Base-by-base conservation (phyloP, 2,888 invertebrate species). In the Lasioglossum malachurum region DNA sequence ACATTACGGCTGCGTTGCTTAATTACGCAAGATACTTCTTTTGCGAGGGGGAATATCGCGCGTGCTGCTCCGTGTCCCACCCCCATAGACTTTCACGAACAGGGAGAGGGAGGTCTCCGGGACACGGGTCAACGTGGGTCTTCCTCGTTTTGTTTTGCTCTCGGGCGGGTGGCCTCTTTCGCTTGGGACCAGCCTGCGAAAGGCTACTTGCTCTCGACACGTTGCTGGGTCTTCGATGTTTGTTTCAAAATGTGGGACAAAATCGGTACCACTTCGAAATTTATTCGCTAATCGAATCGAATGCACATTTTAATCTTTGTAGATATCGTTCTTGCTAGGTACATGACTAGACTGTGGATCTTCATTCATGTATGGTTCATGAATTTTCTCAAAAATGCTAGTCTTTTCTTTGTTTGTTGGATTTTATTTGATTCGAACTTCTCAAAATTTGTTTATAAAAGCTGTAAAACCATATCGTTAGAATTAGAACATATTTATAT, bases 11-110 rank as follows among this genome's bases (percentile, higher is more conserved):
- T 88, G 91, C 93, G 93, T 94, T 93, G 93, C 92, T 94, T 94
- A 93, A 93, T 93, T 96, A 95, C 96, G 96, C 95, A 96, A 96
- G 96, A 96, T 96, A 96, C 96, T 96, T 96, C 86, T 89, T 38
- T 12, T 81, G 80, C 80, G 79, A 60, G 90, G 87, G 83, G 85
- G 78, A 57, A n/a, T n/a, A 79, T 87, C 88, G 80, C 83, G 88
- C 84, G 79, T 83, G 83, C 85, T 78, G 74, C 84, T 57, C 23
- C 23, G 10, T 12, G 57, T n/a, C 57, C 57, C 57, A 57, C 57
- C 57, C n/a, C 57, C 57, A 12, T 57, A 57, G 57, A n/a, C 57
- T 23, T 57, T 12, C n/a, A n/a, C n/a, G 12, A n/a, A 12, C 12
- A n/a, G 57, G 53, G 53, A 53, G 53, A 53, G n/a, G 53, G 53